Evolutionary conservation across 1,140 invertebrate species (phyloP), one percentile per base, ranked within the genome.

Genomic region (Drosophila virilis): DNA sequence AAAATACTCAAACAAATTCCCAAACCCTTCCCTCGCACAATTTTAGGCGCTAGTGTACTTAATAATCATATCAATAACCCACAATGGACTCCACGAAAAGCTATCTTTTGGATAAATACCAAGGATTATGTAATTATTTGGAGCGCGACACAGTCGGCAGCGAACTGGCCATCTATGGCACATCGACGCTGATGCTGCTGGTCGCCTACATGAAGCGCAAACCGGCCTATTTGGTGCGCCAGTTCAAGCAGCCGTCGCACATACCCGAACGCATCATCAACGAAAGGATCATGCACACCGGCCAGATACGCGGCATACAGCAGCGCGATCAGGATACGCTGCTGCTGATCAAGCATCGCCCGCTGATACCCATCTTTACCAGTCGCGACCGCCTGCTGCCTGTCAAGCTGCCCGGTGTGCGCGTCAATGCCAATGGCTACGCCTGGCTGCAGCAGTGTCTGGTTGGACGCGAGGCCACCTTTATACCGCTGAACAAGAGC

Each of bases 221-320:
- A 50, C 90, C 90, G 5, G 78, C 90, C 17, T 91, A 91, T 64
- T 54, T 91, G 46, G 85, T 91, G 46, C 90, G 90, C 38, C 90
- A 90, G 67, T 91, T 91, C 48, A 91, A 91, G 72, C 86, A 91
- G 48, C 90, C 90, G 9, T 88, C 90, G 0, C 90, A 91, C 57
- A 91, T 91, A 72, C 90, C 90, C 8, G 90, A 91, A 35, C 80
- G 85, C 4, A 69, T 91, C 8, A 91, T 91, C 48, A 90, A 79
- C 45, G 90, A 91, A 50, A 85, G 90, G 8, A 67, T 91, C 0
- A 91, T 91, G 90, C 90, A 91, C 37, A 91, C 90, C 1, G 90
- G 90, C 6, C 55, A 74, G n/a, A 90, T 91, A 17, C 60, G 74
- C 6, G 90, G 76, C 0, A 55, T 91, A 17, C 80, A 91, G 69